These are phyloP conservation scores for Gymnobelideus leadbeateri DNA, from an alignment of 2,113 vertebrate genomes.

Conservation along the genomic window DNA sequence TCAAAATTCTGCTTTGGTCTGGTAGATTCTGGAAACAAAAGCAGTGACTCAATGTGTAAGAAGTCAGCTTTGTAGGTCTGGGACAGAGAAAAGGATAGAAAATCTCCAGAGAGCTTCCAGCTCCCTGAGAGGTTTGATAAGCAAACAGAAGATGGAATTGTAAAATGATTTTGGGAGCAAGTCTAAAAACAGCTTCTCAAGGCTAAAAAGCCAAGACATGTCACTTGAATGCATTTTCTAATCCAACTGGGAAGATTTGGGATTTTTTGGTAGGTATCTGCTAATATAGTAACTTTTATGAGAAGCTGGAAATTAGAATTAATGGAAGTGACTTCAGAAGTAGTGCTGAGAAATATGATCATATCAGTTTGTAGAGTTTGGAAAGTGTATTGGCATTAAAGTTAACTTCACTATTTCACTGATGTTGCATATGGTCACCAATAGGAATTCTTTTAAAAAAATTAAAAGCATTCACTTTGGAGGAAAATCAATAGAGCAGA, in stretches of 20 bases:
- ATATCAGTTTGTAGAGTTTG: not conserved
- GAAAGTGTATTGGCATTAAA: conserved; percentile 17
- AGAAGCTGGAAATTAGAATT: conserved; percentile 30
- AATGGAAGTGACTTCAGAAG: not conserved
- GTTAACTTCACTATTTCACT: not conserved
- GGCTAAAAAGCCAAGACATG: not conserved
- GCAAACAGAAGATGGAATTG: not conserved
- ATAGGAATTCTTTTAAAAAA: conserved; percentile 46
- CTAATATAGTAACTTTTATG: not conserved
- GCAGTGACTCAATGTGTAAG: not conserved
- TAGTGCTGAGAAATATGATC: not conserved
- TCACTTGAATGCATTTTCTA: not conserved
- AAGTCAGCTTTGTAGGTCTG: not conserved
- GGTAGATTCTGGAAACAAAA: not conserved
- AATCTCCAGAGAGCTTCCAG: not conserved
- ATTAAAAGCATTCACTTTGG: conserved; percentile 56
- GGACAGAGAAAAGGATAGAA: not conserved
- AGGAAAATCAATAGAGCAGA: conserved; percentile 61
- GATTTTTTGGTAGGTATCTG: not conserved
- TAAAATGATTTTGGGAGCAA: conserved; percentile 19
- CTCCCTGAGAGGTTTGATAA: not conserved
- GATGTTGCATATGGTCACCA: not conserved
- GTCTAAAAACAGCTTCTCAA: conserved; percentile 3
- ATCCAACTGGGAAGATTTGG: not conserved
- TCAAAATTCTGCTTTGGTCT: not conserved